Evolutionary conservation across 2,113 vertebrate genomes (phyloP).

Genomic region (Tragulus kanchil): DNA sequence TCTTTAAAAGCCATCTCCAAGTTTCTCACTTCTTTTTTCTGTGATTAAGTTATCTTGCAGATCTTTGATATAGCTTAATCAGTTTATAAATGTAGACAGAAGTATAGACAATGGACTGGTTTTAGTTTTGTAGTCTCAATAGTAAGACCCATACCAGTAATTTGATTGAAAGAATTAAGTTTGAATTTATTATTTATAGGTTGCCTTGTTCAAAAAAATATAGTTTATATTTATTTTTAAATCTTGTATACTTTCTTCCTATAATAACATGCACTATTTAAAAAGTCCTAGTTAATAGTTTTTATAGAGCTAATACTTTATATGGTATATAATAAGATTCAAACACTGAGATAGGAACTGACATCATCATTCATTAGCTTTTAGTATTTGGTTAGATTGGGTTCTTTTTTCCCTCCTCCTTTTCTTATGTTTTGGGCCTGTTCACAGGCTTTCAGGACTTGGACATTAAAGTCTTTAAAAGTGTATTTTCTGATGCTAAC

Average conservation of each 20-base stretch:
- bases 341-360: background rate
- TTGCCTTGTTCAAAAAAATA: constrained; percentile 25
- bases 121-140: background rate
- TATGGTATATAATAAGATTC: background rate
- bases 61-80: background rate
- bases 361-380: constrained; percentile 42
- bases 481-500: background rate
- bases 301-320: background rate
- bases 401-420: background rate
- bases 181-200: constrained; percentile 33
- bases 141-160: background rate
- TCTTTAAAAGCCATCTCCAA: background rate
- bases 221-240: constrained; percentile 16
- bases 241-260: background rate
- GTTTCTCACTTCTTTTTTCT: background rate
- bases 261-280: constrained; percentile 1
- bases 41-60: background rate
- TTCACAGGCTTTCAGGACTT: constrained; percentile 39
- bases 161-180: background rate
- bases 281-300: background rate
- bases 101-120: background rate
- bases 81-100: constrained; percentile 5
- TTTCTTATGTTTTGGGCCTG: background rate
- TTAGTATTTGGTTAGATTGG: constrained; percentile 24
- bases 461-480: constrained; percentile 11